Base-by-base conservation (phyloP, 1,140 invertebrate species). In the Trigoniulus corallinus region DNA sequence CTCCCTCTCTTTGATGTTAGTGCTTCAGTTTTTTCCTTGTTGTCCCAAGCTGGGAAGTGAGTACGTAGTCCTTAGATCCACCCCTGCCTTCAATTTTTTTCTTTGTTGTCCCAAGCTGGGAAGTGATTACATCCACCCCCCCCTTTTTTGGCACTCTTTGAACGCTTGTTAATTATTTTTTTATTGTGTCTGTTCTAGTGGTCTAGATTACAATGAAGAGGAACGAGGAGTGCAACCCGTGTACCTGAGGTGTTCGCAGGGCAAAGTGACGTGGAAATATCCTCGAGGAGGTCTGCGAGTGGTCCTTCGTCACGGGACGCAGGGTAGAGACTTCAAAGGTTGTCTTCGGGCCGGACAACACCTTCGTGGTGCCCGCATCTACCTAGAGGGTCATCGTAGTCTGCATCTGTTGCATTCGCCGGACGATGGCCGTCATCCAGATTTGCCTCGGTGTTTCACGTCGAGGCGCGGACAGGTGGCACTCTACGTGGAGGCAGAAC, bases 231-330 rank as follows among this genome's bases (percentile, higher is more conserved):
- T 86, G 4, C 78, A 79, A 24, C 81, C 82, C 0, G 79, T 84
- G 3, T 84, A 84, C 65, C 73, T 85, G 22, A 72, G 81, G 21
- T 86, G 83, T 57, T 71, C 77, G 1, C 76, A 78, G 47, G 83
- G 83, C 13, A 67, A 68, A 0, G 72, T 86, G 0, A 69, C 70
- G 2, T 85, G 83, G 83, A 63, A 75, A 49, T 84, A 84, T 62
- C 82, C 83, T 0, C 71, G 76, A 7, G 82, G 82, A 0, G 83
- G 81, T 0, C 62, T 85, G 2, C 64, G 82, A 15, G 70, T 85
- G 7, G 72, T 83, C 3, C 70, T 84, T 25, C 70, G 72, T 48
- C 61, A 79, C 41, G 57, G 59, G 12, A 53, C 56, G 15, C 49
- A 50, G 43, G 56, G 53, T 13, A 66, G 66, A n/a, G 75, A 80